Conservation (phyloP, 2,888 invertebrate genomes). For the Ormia ochracea region DNA sequence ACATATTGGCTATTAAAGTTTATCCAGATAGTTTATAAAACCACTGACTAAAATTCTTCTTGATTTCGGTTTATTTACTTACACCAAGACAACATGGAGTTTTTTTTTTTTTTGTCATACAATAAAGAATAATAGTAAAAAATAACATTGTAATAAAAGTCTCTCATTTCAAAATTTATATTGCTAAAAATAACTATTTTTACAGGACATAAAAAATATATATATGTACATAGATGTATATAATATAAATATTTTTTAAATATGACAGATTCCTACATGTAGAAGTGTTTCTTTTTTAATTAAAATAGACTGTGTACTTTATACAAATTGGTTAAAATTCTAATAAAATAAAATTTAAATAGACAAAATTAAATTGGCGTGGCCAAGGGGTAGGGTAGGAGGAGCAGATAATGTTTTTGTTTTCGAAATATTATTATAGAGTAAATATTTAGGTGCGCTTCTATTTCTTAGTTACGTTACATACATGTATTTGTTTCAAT, state of each 20-base stretch:
- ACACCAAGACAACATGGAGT: conserved; percentile 3
- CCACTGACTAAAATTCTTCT: background rate
- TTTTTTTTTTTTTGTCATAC: background rate
- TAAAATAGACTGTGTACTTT: conserved; percentile 39
- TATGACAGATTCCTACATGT: no score
- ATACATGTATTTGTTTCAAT: conserved; percentile 13
- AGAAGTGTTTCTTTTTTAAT: no score
- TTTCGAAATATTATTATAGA: conserved; percentile 55
- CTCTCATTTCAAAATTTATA: conserved; percentile 30
- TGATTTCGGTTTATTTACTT: background rate
- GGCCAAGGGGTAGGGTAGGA: conserved; percentile 50
- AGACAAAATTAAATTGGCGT: conserved; percentile 42
- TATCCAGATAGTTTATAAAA: no score
- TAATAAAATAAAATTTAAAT: conserved; percentile 26
- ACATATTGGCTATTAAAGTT: no score
- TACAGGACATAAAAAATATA: conserved; percentile 21
- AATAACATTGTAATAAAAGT: conserved; percentile 53
- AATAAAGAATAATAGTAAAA: background rate
- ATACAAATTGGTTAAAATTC: conserved; percentile 48
- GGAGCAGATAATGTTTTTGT: conserved; percentile 53
- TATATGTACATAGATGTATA: no score
- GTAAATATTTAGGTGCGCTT: conserved; percentile 52
- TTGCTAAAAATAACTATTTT: conserved; percentile 43
- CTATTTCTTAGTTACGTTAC: conserved; percentile 42
- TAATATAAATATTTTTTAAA: conserved; percentile 30